These are phyloP conservation scores for Smithornis capensis DNA, from an alignment of 2,113 vertebrate genomes.

Conservation along the genomic window DNA sequence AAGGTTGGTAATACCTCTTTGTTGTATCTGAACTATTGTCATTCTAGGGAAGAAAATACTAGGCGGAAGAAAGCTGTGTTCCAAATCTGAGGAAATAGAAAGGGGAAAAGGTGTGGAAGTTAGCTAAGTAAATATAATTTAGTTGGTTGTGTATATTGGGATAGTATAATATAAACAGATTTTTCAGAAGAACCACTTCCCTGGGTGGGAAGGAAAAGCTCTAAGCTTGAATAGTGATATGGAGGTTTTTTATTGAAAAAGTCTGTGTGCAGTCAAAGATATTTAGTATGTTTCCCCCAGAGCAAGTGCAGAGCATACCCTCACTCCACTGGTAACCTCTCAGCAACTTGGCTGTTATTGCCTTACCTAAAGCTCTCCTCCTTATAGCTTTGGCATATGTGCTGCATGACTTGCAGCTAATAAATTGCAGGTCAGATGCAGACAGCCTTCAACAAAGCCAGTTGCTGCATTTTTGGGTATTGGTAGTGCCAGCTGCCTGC, in stretches of 20 bases:
- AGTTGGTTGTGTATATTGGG: neutral
- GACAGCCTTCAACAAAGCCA: fast-evolving
- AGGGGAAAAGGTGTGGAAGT: conserved; percentile 39
- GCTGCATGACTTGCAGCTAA: neutral
- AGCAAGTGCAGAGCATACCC: neutral
- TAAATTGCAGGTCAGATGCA: neutral
- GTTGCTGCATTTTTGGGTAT: neutral
- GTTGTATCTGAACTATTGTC: neutral
- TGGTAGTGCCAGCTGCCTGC: neutral
- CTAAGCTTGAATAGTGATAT: neutral
- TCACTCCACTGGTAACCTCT: neutral
- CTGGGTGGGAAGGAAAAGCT: neutral
- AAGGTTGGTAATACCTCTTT: conserved; percentile 19
- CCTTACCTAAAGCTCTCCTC: neutral
- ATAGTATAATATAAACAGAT: conserved; percentile 14
- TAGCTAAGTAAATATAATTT: conserved; percentile 19
- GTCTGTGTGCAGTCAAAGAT: neutral
- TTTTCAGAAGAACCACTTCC: neutral
- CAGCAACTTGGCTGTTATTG: neutral
- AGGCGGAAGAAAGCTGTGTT: neutral
- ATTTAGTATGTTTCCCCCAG: neutral
- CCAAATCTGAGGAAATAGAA: conserved; percentile 1
- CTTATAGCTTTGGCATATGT: fast-evolving
- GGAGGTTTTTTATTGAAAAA: neutral
- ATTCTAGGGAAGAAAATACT: neutral